A percentile compares a stretch with the other conserved stretches of the same genome.
phyloP scores from a whole-genome alignment of 2,888 invertebrate species.

The Lingula anatina region DNA sequence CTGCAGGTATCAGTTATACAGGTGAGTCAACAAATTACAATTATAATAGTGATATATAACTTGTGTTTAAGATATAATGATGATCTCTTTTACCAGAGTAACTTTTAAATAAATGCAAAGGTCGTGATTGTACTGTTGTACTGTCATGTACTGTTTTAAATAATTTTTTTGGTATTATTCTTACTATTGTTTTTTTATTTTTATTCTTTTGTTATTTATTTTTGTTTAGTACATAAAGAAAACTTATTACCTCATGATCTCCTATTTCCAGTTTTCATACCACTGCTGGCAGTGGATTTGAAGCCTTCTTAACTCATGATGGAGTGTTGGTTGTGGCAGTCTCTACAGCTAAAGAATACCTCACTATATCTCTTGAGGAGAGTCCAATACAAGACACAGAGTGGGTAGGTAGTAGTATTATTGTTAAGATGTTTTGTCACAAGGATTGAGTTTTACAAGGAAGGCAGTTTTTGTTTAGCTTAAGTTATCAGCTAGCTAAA shows the following conservation, averaged over 20 bases:
- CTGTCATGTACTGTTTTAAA: too few species aligned
- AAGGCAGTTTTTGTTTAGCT: neutral
- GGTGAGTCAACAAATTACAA: too few species aligned
- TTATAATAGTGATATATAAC: too few species aligned
- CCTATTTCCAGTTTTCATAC: constrained; percentile 57
- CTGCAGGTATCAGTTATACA: constrained; percentile 56
- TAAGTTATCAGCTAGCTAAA: neutral
- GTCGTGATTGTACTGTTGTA: too few species aligned
- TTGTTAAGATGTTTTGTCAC: neutral
- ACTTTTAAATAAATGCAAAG: too few species aligned
- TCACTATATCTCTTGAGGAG: constrained; percentile 57
- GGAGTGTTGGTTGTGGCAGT: constrained; percentile 59
- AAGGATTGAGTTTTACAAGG: neutral
- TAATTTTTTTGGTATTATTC: too few species aligned
- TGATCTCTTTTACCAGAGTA: too few species aligned
- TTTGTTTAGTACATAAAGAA: too few species aligned
- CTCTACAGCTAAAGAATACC: constrained; percentile 59
- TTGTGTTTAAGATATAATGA: neutral
- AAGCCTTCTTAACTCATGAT: constrained; percentile 59
- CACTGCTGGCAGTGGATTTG: constrained; percentile 58
- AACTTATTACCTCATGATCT: too few species aligned
- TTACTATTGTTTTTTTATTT: too few species aligned
- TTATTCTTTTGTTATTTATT: too few species aligned
- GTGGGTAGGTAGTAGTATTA: constrained; percentile 50
- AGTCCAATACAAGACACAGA: constrained; percentile 51